Evolutionary conservation across 2,797 vertebrate species (phyloP).

Genomic region (Vipera ursinii): DNA sequence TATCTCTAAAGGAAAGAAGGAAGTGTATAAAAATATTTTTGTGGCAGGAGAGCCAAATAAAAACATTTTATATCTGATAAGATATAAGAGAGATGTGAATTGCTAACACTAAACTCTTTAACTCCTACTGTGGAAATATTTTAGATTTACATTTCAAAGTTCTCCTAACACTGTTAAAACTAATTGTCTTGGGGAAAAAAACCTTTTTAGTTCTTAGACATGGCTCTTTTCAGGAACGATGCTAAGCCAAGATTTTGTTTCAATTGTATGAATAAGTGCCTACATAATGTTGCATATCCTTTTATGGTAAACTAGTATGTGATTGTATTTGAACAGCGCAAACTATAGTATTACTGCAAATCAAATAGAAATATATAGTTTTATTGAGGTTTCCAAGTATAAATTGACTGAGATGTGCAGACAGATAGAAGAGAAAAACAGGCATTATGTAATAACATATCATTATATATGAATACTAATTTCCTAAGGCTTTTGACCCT

Average conservation of each 20-base stretch:
- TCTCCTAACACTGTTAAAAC: neutral
- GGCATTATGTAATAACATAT: neutral
- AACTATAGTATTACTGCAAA: neutral
- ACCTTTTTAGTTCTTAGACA: neutral
- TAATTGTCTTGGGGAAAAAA: neutral
- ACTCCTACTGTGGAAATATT: neutral
- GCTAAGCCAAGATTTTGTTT: neutral
- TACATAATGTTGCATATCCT: neutral
- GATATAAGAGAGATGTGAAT: neutral
- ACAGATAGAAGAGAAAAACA: neutral
- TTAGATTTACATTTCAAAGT: neutral
- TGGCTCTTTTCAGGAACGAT: neutral
- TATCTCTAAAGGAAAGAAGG: neutral
- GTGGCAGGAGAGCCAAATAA: neutral
- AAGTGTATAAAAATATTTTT: neutral
- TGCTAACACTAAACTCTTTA: neutral
- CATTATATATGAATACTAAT: neutral
- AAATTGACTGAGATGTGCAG: neutral
- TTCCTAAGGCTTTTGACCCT: neutral
- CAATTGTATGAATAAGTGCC: neutral
- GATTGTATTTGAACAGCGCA: neutral
- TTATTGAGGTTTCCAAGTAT: neutral
- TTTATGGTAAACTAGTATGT: neutral
- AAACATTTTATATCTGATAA: slow-evolving; percentile 7
- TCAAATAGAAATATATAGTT: neutral